A percentile compares a stretch with the other conserved stretches of the same genome.
phyloP scores from a whole-genome alignment of 2,888 invertebrate genomes.

The Salpingus planirostris region DNA sequence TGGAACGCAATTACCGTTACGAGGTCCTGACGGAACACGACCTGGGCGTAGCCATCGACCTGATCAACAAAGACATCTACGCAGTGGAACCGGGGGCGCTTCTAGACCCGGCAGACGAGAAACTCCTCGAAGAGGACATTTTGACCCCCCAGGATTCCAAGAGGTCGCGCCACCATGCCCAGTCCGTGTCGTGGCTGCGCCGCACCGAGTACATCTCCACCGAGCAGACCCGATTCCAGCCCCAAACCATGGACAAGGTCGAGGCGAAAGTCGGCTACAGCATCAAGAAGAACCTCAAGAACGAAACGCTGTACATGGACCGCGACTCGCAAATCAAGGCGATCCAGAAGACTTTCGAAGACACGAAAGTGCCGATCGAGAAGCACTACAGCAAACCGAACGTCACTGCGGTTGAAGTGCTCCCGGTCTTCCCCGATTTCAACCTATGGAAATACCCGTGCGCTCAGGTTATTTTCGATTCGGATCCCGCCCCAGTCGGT shows the following conservation, averaged over 20 bases:
- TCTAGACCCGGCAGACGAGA: conserved; percentile 89
- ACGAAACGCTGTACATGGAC: conserved; percentile 91
- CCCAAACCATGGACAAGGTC: conserved; percentile 92
- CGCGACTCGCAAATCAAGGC: conserved; percentile 94
- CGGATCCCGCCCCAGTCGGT: conserved; percentile 90
- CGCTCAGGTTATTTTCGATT: conserved; percentile 96
- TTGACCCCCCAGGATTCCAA: conserved; percentile 81
- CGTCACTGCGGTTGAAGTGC: conserved; percentile 80
- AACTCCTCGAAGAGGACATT: conserved; percentile 90
- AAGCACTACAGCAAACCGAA: conserved; percentile 96
- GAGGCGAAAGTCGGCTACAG: conserved; percentile 99
- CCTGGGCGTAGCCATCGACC: conserved; percentile 91
- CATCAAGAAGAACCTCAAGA: conserved; percentile 83
- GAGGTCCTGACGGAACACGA: conserved; percentile 97
- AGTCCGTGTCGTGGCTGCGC: conserved; percentile 95
- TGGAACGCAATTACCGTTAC: conserved; percentile 91
- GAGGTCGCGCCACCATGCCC: conserved; percentile 89
- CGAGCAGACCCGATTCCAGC: conserved; percentile 95
- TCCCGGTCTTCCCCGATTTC: conserved; percentile 91
- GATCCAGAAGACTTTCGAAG: conserved; percentile 94
- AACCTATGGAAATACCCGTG: conserved; percentile 97
- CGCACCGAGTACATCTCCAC: conserved; percentile 99
- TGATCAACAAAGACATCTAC: conserved; percentile 93
- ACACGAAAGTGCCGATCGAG: conserved; percentile 73
- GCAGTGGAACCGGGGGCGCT: conserved; percentile 67